These are phyloP conservation scores for Hippoglossus hippoglossus DNA, from an alignment of 2,797 vertebrate genomes.

Conservation along the genomic window DNA sequence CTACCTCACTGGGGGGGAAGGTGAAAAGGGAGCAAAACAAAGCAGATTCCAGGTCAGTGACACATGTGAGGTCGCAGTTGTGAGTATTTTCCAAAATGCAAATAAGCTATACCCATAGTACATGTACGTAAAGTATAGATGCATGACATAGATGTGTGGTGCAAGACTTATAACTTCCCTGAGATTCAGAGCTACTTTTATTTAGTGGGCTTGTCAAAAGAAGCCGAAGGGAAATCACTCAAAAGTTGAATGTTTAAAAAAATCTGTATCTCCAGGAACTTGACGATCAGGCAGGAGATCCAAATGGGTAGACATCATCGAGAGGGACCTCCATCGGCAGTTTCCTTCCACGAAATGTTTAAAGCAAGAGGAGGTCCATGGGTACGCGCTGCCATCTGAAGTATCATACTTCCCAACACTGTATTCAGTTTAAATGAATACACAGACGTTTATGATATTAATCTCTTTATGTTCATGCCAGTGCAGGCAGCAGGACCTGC, in stretches of 20 bases:
- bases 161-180: neutral
- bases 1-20: conserved; percentile 93
- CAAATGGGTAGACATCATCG: conserved; percentile 95
- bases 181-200: neutral
- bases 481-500: conserved; percentile 93
- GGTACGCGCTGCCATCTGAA: conserved; percentile 76
- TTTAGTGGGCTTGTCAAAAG: neutral
- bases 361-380: conserved; percentile 94
- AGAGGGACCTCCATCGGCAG: conserved; percentile 96
- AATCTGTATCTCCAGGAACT: conserved; percentile 85
- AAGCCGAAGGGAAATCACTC: too few species aligned
- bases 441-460: neutral
- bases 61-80: too few species aligned
- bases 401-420: neutral
- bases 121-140: neutral
- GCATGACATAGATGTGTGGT: neutral
- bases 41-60: conserved; percentile 89
- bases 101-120: neutral
- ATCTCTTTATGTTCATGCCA: neutral
- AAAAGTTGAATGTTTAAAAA: neutral
- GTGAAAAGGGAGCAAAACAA: conserved; percentile 93
- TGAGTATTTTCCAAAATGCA: neutral
- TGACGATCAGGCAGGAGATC: conserved; percentile 89
- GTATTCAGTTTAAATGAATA: neutral
- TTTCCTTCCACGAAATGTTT: conserved; percentile 99